Evolutionary conservation across 2,888 invertebrate species (phyloP), one percentile per base, ranked within the genome.

Genomic region (Eristalis intricaria): DNA sequence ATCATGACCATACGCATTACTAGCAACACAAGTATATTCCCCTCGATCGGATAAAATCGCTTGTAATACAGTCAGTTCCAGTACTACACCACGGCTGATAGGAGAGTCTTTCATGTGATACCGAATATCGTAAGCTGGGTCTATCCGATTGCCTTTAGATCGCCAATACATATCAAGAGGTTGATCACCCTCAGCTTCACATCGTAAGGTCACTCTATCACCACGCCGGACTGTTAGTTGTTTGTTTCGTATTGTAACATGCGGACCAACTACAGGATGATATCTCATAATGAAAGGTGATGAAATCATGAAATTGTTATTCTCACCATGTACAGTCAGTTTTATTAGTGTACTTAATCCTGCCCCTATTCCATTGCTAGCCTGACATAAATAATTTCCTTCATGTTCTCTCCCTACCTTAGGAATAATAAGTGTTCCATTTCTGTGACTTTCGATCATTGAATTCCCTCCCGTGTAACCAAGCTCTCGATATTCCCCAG

Each of bases 1-100:
- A 89, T 95, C 95, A 77, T 94, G 94, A 0, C 95, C 96, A 90
- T 94, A 95, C 0, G 94, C 93, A 91, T 96, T 96, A 82, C 93
- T 94, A 3, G 95, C 95, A 35, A 94, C 93, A 90, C 96, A 96
- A 1, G 94, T 94, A 90, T 95, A 95, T 90, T 95, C 95, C 3
- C 94, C 94, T 10, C 95, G 93, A 89, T 94, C 94, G 22, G 93
- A 92, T 23, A 94, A 91, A 19, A 93, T 92, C 8, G 95, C 94
- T 65, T 95, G 94, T 10, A 93, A 91, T 73, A 95, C 94, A 2
- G 94, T 93, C 87, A 95, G 90, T 89, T 95, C 94, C 0, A 95
- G 95, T 15, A 94, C 92, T n/a, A 93, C 90, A 4, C 94, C 94
- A 26, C 92, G 91, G 19, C 91, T 91, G 0, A 92, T 89, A 1